Conservation (phyloP, 2,888 invertebrate species). For the Rhimphoctona megacephalus region DNA sequence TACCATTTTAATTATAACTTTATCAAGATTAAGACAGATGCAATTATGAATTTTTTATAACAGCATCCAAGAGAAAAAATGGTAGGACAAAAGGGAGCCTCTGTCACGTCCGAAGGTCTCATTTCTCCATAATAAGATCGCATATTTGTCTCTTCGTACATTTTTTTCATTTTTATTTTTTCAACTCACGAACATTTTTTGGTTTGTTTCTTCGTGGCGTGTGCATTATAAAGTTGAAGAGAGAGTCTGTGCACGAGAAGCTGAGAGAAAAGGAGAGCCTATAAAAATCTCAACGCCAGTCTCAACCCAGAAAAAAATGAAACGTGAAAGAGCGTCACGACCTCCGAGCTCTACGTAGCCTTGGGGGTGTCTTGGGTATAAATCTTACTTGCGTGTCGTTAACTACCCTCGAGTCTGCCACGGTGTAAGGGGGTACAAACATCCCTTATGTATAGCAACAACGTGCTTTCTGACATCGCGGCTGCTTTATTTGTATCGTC, state of each 20-base stretch:
- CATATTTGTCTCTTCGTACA: background rate
- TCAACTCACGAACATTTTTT: background rate
- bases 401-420: slow-evolving; percentile 57
- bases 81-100: background rate
- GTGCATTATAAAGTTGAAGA: background rate
- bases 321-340: slow-evolving; percentile 49
- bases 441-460: slow-evolving; percentile 38
- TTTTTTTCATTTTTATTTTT: background rate
- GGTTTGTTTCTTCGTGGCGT: background rate
- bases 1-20: background rate
- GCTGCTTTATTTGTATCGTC: slow-evolving; percentile 67
- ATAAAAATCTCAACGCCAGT: slow-evolving; percentile 60
- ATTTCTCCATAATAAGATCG: background rate
- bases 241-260: background rate
- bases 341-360: slow-evolving; percentile 49
- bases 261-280: slow-evolving; percentile 33
- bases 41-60: background rate
- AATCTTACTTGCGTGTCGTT: slow-evolving; percentile 66
- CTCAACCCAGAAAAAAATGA: slow-evolving; percentile 41
- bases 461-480: slow-evolving; percentile 59
- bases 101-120: background rate
- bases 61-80: background rate
- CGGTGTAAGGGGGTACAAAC: slow-evolving; percentile 29
- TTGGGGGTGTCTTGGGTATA: slow-evolving; percentile 52
- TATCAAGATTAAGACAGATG: background rate